A percentile compares a stretch with the other conserved stretches of the same genome.
These are phyloP conservation scores for Oegoconia quadripuncta DNA, from an alignment of 2,888 invertebrate genomes.

Conservation along the genomic window DNA sequence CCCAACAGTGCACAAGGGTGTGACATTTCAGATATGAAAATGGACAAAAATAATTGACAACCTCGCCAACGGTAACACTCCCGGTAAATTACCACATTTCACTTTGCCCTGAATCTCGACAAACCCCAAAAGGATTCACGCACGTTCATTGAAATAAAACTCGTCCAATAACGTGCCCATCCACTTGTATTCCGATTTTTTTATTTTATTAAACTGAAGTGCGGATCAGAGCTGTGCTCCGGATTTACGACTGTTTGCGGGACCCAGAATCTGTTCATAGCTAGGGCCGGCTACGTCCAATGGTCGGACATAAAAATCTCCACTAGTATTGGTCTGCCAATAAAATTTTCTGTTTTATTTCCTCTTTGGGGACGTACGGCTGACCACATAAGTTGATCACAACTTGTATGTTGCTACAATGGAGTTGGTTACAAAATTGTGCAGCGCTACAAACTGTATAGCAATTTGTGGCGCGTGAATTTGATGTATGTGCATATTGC, in stretches of 20 bases:
- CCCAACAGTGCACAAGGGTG: too few relatives aligned
- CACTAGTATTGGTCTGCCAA: conserved; percentile 40
- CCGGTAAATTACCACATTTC: too few relatives aligned
- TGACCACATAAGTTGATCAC: neutral
- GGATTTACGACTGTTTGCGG: conserved; percentile 64
- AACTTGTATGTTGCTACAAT: neutral
- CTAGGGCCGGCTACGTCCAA: conserved; percentile 9
- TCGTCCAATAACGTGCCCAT: conserved; percentile 37
- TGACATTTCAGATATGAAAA: too few relatives aligned
- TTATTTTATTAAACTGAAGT: conserved; percentile 29
- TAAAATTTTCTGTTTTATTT: conserved; percentile 53
- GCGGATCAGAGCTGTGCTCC: conserved; percentile 52
- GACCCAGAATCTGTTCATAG: conserved; percentile 50
- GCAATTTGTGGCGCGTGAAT: too few relatives aligned
- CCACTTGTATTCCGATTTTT: conserved; percentile 26
- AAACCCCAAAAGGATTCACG: too few relatives aligned
- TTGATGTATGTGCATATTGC: too few relatives aligned
- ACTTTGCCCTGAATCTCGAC: too few relatives aligned
- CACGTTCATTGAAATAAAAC: conserved; percentile 55
- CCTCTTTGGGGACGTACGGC: conserved; percentile 16
- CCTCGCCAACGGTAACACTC: too few relatives aligned
- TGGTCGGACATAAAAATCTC: conserved; percentile 53
- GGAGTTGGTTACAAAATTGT: too few relatives aligned
- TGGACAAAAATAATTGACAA: too few relatives aligned
- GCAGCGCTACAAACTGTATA: too few relatives aligned